phyloP scores from a whole-genome alignment of 1,140 invertebrate species.

The Bacillus rossius region DNA sequence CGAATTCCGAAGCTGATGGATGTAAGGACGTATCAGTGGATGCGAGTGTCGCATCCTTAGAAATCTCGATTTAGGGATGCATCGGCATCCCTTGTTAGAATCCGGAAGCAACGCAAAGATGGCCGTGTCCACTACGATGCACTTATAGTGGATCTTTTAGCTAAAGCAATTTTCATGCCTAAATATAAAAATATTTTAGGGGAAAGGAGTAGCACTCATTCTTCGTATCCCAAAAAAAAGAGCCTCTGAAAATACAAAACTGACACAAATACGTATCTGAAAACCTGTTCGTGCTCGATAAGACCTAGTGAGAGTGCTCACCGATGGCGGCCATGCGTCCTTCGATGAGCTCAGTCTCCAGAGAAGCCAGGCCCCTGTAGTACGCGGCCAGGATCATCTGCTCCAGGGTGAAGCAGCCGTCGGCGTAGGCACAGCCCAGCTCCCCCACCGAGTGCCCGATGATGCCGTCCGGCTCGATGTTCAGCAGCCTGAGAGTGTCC shows the following conservation, averaged over 20 bases:
- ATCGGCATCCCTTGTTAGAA: too few relatives aligned
- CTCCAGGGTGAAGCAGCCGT: conserved; percentile 76
- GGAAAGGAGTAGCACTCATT: not conserved
- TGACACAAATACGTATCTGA: not conserved
- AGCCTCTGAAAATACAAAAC: not conserved
- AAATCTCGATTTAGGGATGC: too few relatives aligned
- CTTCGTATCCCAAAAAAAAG: not conserved
- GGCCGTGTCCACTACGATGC: too few relatives aligned
- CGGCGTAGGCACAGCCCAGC: too few relatives aligned
- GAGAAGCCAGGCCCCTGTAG: conserved; percentile 52
- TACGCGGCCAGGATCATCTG: conserved; percentile 76
- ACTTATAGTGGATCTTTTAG: not conserved
- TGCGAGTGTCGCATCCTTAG: too few relatives aligned
- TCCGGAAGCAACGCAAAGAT: too few relatives aligned
- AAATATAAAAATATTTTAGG: not conserved
- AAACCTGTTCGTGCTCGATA: not conserved
- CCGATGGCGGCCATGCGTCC: conserved; percentile 57
- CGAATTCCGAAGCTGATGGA: too few relatives aligned
- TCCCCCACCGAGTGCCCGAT: too few relatives aligned
- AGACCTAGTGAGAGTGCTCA: conserved; percentile 26
- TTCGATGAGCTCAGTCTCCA: conserved; percentile 44
- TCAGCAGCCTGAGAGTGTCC: conserved; percentile 86
- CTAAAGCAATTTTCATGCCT: not conserved
- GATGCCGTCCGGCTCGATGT: conserved; percentile 80
- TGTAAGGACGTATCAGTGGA: too few relatives aligned